A percentile compares a stretch with the other conserved stretches of the same genome.
Evolutionary conservation across 2,888 invertebrate species (phyloP).

Genomic region (Drosophila niveifrons): DNA sequence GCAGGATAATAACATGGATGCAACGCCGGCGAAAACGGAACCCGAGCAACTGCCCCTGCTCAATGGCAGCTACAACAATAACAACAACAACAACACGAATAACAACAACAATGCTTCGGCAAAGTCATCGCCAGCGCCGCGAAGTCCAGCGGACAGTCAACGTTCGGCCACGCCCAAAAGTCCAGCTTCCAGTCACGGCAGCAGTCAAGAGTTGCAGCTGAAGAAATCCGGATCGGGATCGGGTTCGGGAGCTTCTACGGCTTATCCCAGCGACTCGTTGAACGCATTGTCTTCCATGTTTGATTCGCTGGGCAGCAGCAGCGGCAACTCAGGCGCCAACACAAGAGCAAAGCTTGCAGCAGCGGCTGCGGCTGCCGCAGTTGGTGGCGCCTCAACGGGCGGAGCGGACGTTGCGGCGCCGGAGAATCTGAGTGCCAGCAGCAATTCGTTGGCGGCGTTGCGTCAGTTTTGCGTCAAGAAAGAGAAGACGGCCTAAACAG

Average conservation of each 20-base stretch:
- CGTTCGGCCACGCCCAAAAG: slow-evolving; percentile 92
- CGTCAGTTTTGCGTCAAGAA: slow-evolving; percentile 99
- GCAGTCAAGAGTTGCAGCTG: slow-evolving; percentile 51
- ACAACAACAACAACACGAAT: slow-evolving; percentile 58
- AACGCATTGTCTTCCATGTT: slow-evolving; percentile 96
- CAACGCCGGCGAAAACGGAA: slow-evolving; percentile 63
- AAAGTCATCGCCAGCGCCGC: slow-evolving; percentile 79
- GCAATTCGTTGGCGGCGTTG: slow-evolving; percentile 96
- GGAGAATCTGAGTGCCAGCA: slow-evolving; percentile 86
- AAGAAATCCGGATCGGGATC: slow-evolving; percentile 69
- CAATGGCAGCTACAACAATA: slow-evolving; percentile 84
- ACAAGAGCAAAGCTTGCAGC: slow-evolving; percentile 86
- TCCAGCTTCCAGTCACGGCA: slow-evolving; percentile 87
- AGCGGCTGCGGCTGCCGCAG: slow-evolving; percentile 50
- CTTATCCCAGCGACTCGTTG: slow-evolving; percentile 87
- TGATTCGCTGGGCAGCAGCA: slow-evolving; percentile 89
- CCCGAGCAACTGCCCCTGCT: slow-evolving; percentile 55
- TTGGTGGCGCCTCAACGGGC: neutral
- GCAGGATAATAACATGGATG: slow-evolving; percentile 30
- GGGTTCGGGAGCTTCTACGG: neutral
- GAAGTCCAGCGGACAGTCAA: slow-evolving; percentile 91
- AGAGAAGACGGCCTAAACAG: slow-evolving; percentile 87
- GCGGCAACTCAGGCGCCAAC: slow-evolving; percentile 57
- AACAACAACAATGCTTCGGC: slow-evolving; percentile 73
- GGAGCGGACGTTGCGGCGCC: slow-evolving; percentile 46